Base-by-base conservation (phyloP, 1,140 invertebrate species). In the Plectrocnemia conspersa region DNA sequence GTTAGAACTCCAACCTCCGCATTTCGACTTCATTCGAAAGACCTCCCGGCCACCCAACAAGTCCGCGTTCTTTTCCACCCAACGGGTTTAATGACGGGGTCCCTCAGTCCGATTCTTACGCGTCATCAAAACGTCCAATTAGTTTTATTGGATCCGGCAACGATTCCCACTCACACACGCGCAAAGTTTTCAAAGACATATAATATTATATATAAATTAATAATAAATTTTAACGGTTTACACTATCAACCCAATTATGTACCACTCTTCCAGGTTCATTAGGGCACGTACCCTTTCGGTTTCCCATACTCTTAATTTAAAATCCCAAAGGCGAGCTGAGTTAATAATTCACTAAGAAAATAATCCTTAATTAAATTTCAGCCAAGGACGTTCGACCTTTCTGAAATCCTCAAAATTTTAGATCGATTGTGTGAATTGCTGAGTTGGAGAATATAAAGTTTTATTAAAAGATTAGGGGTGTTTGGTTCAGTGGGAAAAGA, bases 61-160 rank as follows among this genome's bases (percentile, higher is more conserved):
- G n/a, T n/a, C n/a, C n/a, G 25, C 18, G 18, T 15, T 18, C 13
- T 18, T 15, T 32, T 27, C 27, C 5, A 21, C 15, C 25, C 10
- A 19, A 11, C 21, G 16, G 18, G 10, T 47, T 47, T 47, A 35
- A 49, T 49, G 47, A 36, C 41, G 16, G 33, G 23, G n/a, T 41
- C 18, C 23, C 35, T 18, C 22, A 24, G 18, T 16, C 27, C 27
- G 27, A n/a, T n/a, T 19, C 22, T 16, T 38, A 16, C 15, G 11
- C 49, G 47, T 25, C 23, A 23, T 23, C 49, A 47, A 16, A 54
- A 48, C 38, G 50, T 29, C 52, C 52, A 58, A 58, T 58, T 58
- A 58, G 41, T 42, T 58, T 58, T 54, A 49, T 54, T 54, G 7
- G 35, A 38, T 7, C 10, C 27, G 27, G n/a, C 6, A 29, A 29